Percentiles rank a stretch among this genome's conserved stretches.
These are phyloP conservation scores for Andrena flavipes DNA, from an alignment of 2,888 invertebrate genomes.

Conservation along the genomic window DNA sequence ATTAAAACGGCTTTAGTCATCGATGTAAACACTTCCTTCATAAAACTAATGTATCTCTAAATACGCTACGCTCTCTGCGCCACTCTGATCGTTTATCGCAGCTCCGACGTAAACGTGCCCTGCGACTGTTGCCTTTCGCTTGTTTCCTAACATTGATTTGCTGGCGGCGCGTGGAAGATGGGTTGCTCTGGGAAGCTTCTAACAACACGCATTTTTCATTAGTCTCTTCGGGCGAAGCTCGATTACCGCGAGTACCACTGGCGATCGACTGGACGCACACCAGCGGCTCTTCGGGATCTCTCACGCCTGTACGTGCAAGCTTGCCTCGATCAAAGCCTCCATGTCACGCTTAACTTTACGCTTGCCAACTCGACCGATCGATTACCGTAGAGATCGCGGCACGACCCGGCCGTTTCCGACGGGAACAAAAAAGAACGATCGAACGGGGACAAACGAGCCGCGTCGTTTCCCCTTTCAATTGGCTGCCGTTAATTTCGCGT, in stretches of 20 bases:
- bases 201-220: not conserved
- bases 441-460: not conserved
- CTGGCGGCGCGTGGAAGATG: not conserved
- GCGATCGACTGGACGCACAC: not conserved
- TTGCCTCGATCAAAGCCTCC: constrained; percentile 60
- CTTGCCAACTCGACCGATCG: constrained; percentile 49
- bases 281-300: constrained; percentile 22
- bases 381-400: constrained; percentile 29
- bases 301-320: constrained; percentile 66
- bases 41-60: too few relatives aligned
- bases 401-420: constrained; percentile 1
- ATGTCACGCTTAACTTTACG: constrained; percentile 61
- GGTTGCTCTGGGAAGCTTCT: not conserved
- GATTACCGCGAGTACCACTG: constrained; percentile 14
- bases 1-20: too few relatives aligned
- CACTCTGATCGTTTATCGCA: not conserved
- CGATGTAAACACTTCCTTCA: too few relatives aligned
- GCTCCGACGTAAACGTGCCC: not conserved
- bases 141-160: constrained; percentile 11
- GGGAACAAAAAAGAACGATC: not conserved
- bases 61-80: too few relatives aligned
- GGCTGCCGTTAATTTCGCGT: not conserved
- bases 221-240: not conserved
- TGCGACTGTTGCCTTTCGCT: constrained; percentile 10
- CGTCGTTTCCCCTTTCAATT: not conserved